A percentile compares a stretch with the other conserved stretches of the same genome.
Evolutionary conservation across 2,113 vertebrate genomes (phyloP).

Genomic region (Pollimyrus isidori): DNA sequence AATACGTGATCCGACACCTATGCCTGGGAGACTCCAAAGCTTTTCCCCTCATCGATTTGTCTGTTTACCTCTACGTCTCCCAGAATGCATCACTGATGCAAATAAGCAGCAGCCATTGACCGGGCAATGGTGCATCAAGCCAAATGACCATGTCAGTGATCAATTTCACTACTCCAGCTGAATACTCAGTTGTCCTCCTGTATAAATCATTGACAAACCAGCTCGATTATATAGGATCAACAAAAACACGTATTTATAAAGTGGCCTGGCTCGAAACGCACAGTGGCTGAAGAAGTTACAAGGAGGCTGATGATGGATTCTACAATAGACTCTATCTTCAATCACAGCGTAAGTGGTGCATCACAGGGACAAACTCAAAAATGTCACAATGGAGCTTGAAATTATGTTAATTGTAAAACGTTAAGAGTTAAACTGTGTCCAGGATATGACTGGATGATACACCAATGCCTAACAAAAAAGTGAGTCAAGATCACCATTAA

Average conservation of each 20-base stretch:
- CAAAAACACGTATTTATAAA: not conserved
- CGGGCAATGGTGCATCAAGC: constrained; percentile 58
- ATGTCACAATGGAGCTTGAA: not conserved
- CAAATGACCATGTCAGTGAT: constrained; percentile 70
- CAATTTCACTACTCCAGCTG: constrained; percentile 54
- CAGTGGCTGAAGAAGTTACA: not conserved
- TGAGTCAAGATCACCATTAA: not conserved
- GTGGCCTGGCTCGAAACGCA: constrained; percentile 52
- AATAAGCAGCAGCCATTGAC: constrained; percentile 70
- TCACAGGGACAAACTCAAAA: not conserved
- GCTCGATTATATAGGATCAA: constrained; percentile 56
- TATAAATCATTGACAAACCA: constrained; percentile 66
- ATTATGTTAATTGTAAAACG: not conserved
- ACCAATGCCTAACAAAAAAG: not conserved
- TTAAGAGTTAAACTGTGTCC: not conserved
- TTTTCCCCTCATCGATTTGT: not conserved
- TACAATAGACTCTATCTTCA: not conserved
- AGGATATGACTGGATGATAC: not conserved
- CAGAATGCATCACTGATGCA: constrained; percentile 61
- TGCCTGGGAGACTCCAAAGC: not conserved
- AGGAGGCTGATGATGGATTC: not conserved
- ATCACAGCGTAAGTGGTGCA: not conserved
- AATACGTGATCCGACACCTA: not conserved
- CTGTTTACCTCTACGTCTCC: not conserved
- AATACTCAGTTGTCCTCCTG: constrained; percentile 55